phyloP scores from a whole-genome alignment of 2,797 vertebrate species.

The Smutsia gigantea region DNA sequence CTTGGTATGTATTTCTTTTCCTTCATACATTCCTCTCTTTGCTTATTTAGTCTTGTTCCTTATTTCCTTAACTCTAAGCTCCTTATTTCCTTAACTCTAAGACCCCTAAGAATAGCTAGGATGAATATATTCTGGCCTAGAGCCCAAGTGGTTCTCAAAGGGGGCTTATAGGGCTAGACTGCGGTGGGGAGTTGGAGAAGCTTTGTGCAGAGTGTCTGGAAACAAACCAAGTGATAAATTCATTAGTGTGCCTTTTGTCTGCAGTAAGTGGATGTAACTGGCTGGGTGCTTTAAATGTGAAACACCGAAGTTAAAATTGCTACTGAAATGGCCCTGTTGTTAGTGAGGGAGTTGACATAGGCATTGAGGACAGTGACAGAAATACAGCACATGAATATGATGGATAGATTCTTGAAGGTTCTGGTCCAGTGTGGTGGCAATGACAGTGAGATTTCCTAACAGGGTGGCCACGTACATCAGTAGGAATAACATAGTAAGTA shows the following conservation, averaged over 20 bases:
- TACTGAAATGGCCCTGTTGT: background rate
- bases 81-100: background rate
- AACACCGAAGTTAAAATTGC: conserved; percentile 25
- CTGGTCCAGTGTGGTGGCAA: background rate
- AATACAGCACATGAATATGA: background rate
- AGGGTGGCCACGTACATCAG: background rate
- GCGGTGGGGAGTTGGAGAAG: background rate
- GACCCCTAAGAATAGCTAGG: background rate
- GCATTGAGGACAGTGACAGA: background rate
- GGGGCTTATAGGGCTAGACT: background rate
- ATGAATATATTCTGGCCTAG: conserved; percentile 8
- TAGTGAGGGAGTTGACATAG: background rate
- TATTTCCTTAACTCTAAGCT: background rate
- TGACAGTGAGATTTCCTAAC: background rate
- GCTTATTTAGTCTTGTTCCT: conserved; percentile 13
- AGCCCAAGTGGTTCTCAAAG: conserved; percentile 1
- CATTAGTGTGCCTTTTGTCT: background rate
- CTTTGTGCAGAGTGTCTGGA: background rate
- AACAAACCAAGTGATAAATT: conserved; percentile 23
- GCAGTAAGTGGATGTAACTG: conserved; percentile 18
- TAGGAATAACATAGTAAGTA: background rate
- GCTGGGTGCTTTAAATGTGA: conserved; percentile 10
- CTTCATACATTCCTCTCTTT: background rate
- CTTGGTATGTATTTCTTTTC: conserved; percentile 22
- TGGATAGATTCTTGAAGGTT: background rate